Evolutionary conservation across 2,113 vertebrate genomes (phyloP).

Genomic region (Sphyrna mokarran): DNA sequence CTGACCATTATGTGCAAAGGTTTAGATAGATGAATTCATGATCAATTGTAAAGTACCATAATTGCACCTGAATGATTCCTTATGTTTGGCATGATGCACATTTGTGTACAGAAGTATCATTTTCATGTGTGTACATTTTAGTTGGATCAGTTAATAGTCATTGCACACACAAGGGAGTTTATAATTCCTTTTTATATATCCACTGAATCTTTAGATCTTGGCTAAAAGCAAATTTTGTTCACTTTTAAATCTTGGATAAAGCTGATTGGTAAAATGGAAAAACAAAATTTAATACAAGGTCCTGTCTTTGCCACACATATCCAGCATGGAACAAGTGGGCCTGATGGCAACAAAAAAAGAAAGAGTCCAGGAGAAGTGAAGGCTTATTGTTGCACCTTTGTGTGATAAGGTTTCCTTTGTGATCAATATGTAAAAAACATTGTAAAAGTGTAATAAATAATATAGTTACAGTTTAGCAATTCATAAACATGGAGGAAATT

Average conservation of each 20-base stretch:
- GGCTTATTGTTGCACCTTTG: neutral
- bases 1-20: conserved; percentile 32
- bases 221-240: neutral
- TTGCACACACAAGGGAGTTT: neutral
- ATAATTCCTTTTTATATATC: neutral
- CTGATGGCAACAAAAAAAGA: neutral
- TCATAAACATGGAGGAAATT: neutral
- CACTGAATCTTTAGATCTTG: neutral
- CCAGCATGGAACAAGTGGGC: neutral
- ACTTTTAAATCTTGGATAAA: neutral
- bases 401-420: neutral
- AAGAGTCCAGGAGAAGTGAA: neutral
- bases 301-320: neutral
- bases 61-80: conserved; percentile 11
- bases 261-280: neutral
- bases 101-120: neutral
- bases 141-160: neutral
- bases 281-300: neutral
- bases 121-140: neutral
- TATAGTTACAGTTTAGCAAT: neutral
- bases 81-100: neutral
- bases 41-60: neutral
- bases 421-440: neutral
- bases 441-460: neutral
- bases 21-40: neutral